These are phyloP conservation scores for Enteromius trimaculatus DNA, from an alignment of 2,797 vertebrate species.

Conservation along the genomic window DNA sequence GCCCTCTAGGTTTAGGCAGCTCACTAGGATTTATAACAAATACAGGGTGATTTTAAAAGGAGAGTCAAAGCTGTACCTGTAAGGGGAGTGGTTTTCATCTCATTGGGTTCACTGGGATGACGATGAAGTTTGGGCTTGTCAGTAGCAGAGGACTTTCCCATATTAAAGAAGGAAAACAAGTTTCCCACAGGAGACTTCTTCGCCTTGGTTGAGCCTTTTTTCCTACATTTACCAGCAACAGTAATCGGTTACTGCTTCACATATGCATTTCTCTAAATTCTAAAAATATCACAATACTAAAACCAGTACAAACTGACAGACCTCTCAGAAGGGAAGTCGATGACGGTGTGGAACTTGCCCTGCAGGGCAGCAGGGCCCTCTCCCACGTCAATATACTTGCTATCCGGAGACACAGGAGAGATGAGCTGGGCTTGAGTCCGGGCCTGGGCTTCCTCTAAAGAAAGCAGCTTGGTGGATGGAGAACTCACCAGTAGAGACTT, in stretches of 20 bases:
- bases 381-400: conserved; percentile 96
- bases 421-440: conserved; percentile 90
- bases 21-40: neutral
- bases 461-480: conserved; percentile 94
- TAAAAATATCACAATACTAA: neutral
- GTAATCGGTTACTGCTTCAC: neutral
- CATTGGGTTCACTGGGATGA: conserved; percentile 93
- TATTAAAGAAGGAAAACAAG: conserved; percentile 96
- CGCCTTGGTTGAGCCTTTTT: conserved; percentile 86
- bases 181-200: conserved; percentile 97
- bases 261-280: neutral
- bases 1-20: conserved; percentile 27
- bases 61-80: conserved; percentile 79
- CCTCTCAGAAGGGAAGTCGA: conserved; percentile 94
- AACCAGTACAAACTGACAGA: conserved; percentile 60
- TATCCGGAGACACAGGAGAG: conserved; percentile 88
- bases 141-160: conserved; percentile 89
- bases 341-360: conserved; percentile 95
- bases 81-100: conserved; percentile 92
- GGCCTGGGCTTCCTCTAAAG: conserved; percentile 95
- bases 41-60: neutral
- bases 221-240: conserved; percentile 67
- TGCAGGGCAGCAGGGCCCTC: conserved; percentile 93
- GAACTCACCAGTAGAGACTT: conserved; percentile 94
- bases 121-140: conserved; percentile 93